These are phyloP conservation scores for Athene cunicularia DNA, from an alignment of 2,113 vertebrate genomes.

Conservation along the genomic window DNA sequence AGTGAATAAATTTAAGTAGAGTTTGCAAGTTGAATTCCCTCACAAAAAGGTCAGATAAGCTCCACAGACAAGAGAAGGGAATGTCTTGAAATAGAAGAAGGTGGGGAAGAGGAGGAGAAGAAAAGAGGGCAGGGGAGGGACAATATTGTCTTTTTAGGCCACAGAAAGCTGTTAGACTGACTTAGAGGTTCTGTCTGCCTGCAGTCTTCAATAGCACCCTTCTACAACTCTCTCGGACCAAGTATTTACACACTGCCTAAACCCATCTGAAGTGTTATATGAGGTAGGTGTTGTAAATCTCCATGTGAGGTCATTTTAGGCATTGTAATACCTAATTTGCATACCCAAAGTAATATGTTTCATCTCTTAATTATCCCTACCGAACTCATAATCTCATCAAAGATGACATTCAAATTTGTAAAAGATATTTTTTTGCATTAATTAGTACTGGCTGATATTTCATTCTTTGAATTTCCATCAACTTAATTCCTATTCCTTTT, in stretches of 20 bases:
- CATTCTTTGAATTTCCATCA: not conserved
- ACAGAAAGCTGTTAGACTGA: not conserved
- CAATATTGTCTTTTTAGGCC: not conserved
- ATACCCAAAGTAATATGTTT: not conserved
- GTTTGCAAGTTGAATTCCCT: not conserved
- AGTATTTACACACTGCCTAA: not conserved
- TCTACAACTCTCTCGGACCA: not conserved
- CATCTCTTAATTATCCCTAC: not conserved
- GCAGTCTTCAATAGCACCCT: accelerated
- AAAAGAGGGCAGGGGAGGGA: not conserved
- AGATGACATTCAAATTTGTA: not conserved
- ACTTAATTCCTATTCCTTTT: not conserved
- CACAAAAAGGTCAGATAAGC: not conserved
- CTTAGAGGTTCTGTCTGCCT: not conserved
- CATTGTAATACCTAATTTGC: not conserved
- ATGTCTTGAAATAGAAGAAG: not conserved
- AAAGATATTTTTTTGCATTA: constrained; percentile 10
- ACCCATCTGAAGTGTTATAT: not conserved
- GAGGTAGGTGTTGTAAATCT: not conserved
- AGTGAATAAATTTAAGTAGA: not conserved
- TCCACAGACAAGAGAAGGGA: not conserved
- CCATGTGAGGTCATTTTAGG: not conserved
- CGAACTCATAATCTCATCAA: not conserved
- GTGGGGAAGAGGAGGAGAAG: not conserved
- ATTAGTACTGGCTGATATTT: not conserved